Evolutionary conservation across 30 jellyfish, hydroid and myxozoan species (phyloP), one percentile per base, ranked within the genome.

Genomic region (Catostylus mosaicus): DNA sequence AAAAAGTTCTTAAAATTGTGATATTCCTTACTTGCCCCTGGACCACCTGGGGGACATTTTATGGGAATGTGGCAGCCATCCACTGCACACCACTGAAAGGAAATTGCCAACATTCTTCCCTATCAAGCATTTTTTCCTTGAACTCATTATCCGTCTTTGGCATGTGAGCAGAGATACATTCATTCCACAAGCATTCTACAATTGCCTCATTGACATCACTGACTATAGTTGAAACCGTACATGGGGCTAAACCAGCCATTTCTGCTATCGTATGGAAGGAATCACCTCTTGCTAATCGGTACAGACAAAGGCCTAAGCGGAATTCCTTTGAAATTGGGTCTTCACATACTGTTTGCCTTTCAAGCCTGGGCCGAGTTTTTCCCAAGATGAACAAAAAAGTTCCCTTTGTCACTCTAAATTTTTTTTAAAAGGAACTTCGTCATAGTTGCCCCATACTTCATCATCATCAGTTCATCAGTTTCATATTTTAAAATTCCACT

Each of bases 61-160:
- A 85, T 74, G 78, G 89, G 85, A 20, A 85, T 74, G 72, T 85
- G 89, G 83, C 95, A 85, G 23, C 95, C 95, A 48, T 85, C 89
- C n/a, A 75, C 77, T 43, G 95, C 95, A 24, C 83, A 75, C 95
- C 95, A 67, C 88, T 75, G 66, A 48, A 85, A 40, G 89, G 95
- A 52, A 85, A 85, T 89, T 85, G 95, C 95, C 95, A 85, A 26
- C 23, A 71, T 51, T 73, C 94, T 45, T 69, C 94, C 88, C 71
- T 84, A 26, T 72, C 85, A 14, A 61, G 20, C 48, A 80, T 40
- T 67, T 66, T 59, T 31, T 57, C 45, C 24, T 59, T 47, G 60
- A 75, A 51, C 20, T 75, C 87, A 10, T 51, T 72, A 47, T 57
- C 87, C 19, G 74, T 43, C 51, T 43, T 56, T 59, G 87, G 87